Percentiles rank a stretch among this genome's conserved stretches.
Conservation (phyloP, 2,113 vertebrate species). For the Pungitius pungitius region DNA sequence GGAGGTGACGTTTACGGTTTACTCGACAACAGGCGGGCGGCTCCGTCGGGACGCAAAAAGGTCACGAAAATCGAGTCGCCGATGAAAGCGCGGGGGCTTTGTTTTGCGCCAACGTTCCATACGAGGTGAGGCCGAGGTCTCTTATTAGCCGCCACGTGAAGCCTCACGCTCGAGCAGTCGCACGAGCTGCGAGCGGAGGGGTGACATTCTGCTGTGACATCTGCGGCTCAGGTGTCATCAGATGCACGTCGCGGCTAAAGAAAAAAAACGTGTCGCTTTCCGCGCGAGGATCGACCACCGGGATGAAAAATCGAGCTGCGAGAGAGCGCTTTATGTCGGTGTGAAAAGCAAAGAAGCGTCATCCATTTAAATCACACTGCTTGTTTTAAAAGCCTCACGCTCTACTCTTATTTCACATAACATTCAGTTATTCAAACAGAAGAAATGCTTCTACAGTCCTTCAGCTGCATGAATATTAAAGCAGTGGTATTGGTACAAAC, state of each 20-base stretch:
- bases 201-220: conserved; percentile 21
- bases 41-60: no score
- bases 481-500: background rate
- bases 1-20: no score
- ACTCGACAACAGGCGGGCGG: no score
- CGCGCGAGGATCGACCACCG: background rate
- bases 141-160: no score
- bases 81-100: no score
- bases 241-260: conserved; percentile 12
- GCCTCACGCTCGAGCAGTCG: no score
- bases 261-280: conserved; percentile 7
- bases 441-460: background rate
- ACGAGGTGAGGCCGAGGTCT: no score
- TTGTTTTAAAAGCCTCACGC: background rate
- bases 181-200: no score
- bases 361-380: no score
- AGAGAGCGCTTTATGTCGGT: background rate
- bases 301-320: background rate
- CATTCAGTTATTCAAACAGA: background rate
- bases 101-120: no score
- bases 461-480: background rate
- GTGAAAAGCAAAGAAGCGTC: no score
- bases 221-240: conserved; percentile 27
- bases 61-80: no score
- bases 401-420: background rate